phyloP scores from a whole-genome alignment of 2,888 invertebrate species.

The Clunio marinus region DNA sequence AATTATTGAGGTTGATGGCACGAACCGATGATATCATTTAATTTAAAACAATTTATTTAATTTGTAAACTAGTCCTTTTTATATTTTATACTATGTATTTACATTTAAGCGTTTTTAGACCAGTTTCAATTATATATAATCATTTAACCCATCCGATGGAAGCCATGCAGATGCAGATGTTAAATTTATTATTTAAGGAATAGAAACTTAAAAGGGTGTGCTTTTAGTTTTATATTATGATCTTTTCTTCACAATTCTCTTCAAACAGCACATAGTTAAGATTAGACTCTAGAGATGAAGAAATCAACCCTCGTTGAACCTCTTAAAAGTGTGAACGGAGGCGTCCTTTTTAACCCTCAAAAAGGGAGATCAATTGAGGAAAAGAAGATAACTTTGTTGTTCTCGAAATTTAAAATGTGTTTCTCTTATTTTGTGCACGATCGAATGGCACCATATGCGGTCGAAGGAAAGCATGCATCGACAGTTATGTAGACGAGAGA shows the following conservation, averaged over 20 bases:
- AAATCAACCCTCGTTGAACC: constrained; percentile 5
- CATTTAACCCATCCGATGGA: constrained; percentile 8
- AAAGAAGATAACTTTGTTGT: too few species aligned
- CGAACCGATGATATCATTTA: too few species aligned
- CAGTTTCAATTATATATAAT: too few species aligned
- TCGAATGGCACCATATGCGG: constrained; percentile 10
- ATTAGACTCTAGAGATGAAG: constrained; percentile 13
- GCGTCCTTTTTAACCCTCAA: too few species aligned
- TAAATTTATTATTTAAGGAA: neutral
- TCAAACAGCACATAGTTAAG: constrained; percentile 19
- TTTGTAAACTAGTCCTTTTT: too few species aligned
- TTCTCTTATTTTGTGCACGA: neutral
- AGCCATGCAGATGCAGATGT: constrained; percentile 22
- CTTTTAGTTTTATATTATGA: too few species aligned
- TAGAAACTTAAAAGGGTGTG: neutral
- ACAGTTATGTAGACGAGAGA: constrained; percentile 12
- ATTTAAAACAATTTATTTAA: too few species aligned
- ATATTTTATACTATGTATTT: too few species aligned
- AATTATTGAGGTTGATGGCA: constrained; percentile 2
- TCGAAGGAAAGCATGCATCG: neutral
- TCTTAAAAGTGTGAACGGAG: constrained; percentile 9
- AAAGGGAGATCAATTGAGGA: too few species aligned
- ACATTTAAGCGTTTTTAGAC: too few species aligned
- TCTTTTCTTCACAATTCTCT: too few species aligned
- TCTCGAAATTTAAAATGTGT: neutral